Conservation (phyloP, 2,797 vertebrate species). For the Pangasius macronema region DNA sequence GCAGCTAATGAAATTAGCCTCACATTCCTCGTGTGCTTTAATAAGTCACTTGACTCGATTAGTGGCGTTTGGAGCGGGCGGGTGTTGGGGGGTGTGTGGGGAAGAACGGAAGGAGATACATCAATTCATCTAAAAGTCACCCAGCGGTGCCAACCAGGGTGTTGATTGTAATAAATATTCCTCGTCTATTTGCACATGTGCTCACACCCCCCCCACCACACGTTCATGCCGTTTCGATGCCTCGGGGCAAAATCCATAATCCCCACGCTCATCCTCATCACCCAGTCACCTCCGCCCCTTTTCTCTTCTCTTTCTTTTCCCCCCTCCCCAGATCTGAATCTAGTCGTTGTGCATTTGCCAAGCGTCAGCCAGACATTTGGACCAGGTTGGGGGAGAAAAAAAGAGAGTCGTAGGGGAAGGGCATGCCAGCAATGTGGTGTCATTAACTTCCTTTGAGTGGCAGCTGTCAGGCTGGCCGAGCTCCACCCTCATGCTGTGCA, state of each 20-base stretch:
- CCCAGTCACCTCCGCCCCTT: slow-evolving; percentile 49
- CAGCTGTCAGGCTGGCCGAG: slow-evolving; percentile 78
- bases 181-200: slow-evolving; percentile 55
- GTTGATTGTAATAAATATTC: slow-evolving; percentile 87
- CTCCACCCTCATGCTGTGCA: slow-evolving; percentile 74
- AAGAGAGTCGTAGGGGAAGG: slow-evolving; percentile 60
- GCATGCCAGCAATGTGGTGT: slow-evolving; percentile 68
- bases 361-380: slow-evolving; percentile 37
- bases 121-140: slow-evolving; percentile 77
- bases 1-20: slow-evolving; percentile 80
- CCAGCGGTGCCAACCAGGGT: slow-evolving; percentile 72
- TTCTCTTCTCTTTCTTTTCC: slow-evolving; percentile 8
- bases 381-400: not conserved
- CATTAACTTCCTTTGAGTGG: slow-evolving; percentile 84
- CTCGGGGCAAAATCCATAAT: slow-evolving; percentile 56
- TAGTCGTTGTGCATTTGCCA: slow-evolving; percentile 22
- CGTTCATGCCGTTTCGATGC: slow-evolving; percentile 56
- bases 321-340: slow-evolving; percentile 53
- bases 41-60: slow-evolving; percentile 88
- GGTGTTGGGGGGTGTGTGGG: slow-evolving; percentile 7
- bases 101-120: slow-evolving; percentile 35
- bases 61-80: slow-evolving; percentile 66
- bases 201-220: slow-evolving; percentile 42
- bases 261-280: slow-evolving; percentile 34
- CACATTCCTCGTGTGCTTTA: slow-evolving; percentile 82